These are phyloP conservation scores for Bicyclus anynana DNA, from an alignment of 1,140 invertebrate genomes.

Conservation along the genomic window DNA sequence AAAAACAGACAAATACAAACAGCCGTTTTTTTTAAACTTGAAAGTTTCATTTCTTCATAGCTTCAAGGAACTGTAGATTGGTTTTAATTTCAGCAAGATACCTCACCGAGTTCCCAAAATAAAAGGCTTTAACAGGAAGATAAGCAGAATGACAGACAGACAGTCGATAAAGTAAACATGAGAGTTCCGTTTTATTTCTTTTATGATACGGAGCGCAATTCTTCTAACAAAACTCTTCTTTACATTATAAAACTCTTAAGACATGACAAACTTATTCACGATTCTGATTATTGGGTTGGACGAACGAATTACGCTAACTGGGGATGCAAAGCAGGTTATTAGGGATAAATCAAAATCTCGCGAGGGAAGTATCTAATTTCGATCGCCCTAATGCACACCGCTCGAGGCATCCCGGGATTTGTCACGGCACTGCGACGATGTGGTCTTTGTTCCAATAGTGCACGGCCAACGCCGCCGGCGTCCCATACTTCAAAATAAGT, in stretches of 20 bases:
- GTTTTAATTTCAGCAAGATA: too few relatives aligned
- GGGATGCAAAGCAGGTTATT: conserved; percentile 15
- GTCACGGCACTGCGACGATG: conserved; percentile 7
- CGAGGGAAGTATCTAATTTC: conserved; percentile 27
- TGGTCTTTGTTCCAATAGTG: conserved; percentile 14
- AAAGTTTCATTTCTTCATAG: too few relatives aligned
- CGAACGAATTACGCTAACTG: conserved; percentile 19
- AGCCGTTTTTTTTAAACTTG: too few relatives aligned
- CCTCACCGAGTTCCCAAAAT: too few relatives aligned
- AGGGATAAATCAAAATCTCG: conserved; percentile 25
- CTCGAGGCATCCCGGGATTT: conserved; percentile 1
- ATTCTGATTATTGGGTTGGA: not conserved
- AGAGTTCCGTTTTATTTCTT: too few relatives aligned
- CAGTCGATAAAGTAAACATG: too few relatives aligned
- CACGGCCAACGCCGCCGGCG: conserved; percentile 44
- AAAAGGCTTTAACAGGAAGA: too few relatives aligned
- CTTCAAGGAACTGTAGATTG: too few relatives aligned
- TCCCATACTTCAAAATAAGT: conserved; percentile 64
- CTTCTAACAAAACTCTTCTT: too few relatives aligned
- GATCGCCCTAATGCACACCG: conserved; percentile 16
- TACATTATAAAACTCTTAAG: not conserved
- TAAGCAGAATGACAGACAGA: too few relatives aligned
- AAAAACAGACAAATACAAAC: too few relatives aligned
- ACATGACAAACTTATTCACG: not conserved
- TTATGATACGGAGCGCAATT: too few relatives aligned